These are phyloP conservation scores for Toxotes jaculatrix DNA, from an alignment of 2,113 vertebrate genomes.

Conservation along the genomic window DNA sequence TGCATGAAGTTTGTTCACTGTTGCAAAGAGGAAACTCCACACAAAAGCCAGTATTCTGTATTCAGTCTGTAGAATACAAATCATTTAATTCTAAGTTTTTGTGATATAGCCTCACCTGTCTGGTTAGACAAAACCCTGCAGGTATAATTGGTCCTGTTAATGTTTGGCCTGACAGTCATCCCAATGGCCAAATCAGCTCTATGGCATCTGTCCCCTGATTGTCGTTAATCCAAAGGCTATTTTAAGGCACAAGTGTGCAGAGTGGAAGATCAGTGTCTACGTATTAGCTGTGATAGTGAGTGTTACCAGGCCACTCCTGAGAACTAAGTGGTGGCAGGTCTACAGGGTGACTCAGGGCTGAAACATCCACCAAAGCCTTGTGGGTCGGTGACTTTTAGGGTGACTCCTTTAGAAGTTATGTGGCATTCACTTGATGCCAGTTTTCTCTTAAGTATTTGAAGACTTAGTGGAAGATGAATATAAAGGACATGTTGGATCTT, in stretches of 20 bases:
- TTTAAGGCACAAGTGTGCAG: slow-evolving; percentile 70
- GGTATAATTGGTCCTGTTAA: slow-evolving; percentile 64
- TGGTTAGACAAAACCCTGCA: slow-evolving; percentile 31
- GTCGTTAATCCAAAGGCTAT: slow-evolving; percentile 79
- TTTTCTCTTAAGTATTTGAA: slow-evolving; percentile 31
- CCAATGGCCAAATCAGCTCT: slow-evolving; percentile 42
- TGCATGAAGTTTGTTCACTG: neutral
- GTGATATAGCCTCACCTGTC: slow-evolving; percentile 10
- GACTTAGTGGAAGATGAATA: slow-evolving; percentile 15
- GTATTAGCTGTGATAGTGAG: slow-evolving; percentile 59
- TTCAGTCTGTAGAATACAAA: neutral
- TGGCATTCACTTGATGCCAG: slow-evolving; percentile 17
- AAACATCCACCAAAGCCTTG: slow-evolving; percentile 54
- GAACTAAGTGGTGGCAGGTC: slow-evolving; percentile 44
- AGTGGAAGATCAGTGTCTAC: slow-evolving; percentile 55
- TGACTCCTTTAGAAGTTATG: slow-evolving; percentile 59
- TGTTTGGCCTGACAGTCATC: slow-evolving; percentile 67
- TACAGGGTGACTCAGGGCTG: slow-evolving; percentile 62
- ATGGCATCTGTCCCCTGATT: slow-evolving; percentile 77
- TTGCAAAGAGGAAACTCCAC: neutral
- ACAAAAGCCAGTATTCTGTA: neutral
- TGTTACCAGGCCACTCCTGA: slow-evolving; percentile 32
- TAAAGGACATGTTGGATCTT: neutral
- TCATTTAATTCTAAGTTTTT: neutral
- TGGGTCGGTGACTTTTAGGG: slow-evolving; percentile 36